Evolutionary conservation across 2,888 invertebrate genomes (phyloP).

Genomic region (Nomada ferruginata): DNA sequence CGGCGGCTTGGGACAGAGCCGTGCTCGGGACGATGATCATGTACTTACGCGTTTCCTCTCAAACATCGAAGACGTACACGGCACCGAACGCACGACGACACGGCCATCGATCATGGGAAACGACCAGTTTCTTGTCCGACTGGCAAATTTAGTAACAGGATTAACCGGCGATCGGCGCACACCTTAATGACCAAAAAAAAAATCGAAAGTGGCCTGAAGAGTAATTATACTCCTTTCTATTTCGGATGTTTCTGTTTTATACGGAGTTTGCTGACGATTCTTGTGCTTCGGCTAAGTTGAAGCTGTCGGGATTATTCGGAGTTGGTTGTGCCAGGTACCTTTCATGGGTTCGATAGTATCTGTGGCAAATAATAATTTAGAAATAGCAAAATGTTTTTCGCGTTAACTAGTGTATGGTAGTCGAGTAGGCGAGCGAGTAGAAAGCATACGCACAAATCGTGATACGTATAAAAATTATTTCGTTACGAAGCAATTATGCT

Average conservation of each 20-base stretch:
- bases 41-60: slow-evolving; percentile 83
- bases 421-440: too few relatives aligned
- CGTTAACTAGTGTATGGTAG: too few relatives aligned
- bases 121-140: slow-evolving; percentile 50
- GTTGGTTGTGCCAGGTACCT: too few relatives aligned
- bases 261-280: neutral
- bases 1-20: slow-evolving; percentile 81
- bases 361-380: too few relatives aligned
- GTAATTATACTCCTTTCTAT: too few relatives aligned
- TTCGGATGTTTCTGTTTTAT: too few relatives aligned
- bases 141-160: slow-evolving; percentile 37
- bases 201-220: neutral
- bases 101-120: slow-evolving; percentile 73
- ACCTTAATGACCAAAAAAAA: neutral
- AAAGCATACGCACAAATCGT: too few relatives aligned
- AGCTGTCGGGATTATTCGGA: too few relatives aligned
- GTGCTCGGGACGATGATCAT: slow-evolving; percentile 76
- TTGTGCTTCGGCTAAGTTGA: neutral
- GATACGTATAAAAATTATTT: too few relatives aligned
- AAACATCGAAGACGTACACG: slow-evolving; percentile 76
- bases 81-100: slow-evolving; percentile 61
- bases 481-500: too few relatives aligned
- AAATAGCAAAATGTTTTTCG: too few relatives aligned
- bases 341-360: too few relatives aligned
- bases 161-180: slow-evolving; percentile 27